Percentiles rank a stretch among this genome's conserved stretches.
These are phyloP conservation scores for Erpobdella octoculata DNA, from an alignment of 2,888 invertebrate species.

Conservation along the genomic window DNA sequence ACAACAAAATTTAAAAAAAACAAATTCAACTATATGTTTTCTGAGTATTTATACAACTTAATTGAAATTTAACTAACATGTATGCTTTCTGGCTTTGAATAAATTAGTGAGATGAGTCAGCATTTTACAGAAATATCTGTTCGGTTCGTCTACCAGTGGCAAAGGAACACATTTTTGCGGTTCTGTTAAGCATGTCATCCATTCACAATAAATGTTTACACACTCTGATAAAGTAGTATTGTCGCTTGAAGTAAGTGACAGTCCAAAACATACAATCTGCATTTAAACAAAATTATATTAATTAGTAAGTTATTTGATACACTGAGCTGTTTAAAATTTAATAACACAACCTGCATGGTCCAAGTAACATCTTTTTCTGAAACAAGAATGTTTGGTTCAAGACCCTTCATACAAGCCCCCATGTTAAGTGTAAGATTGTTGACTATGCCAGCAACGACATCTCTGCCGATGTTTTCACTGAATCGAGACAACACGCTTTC, in stretches of 20 bases:
- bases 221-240: slow-evolving; percentile 91
- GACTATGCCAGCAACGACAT: slow-evolving; percentile 73
- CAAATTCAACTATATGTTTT: background rate
- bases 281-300: too few relatives aligned
- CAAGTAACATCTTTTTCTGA: slow-evolving; percentile 67
- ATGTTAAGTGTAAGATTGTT: slow-evolving; percentile 67
- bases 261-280: slow-evolving; percentile 82
- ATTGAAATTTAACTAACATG: slow-evolving; percentile 60
- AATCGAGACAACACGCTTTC: slow-evolving; percentile 65
- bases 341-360: slow-evolving; percentile 63
- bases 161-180: slow-evolving; percentile 63
- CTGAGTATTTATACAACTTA: too few relatives aligned
- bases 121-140: slow-evolving; percentile 79
- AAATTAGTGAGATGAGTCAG: slow-evolving; percentile 85
- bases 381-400: slow-evolving; percentile 70
- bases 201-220: slow-evolving; percentile 91
- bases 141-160: slow-evolving; percentile 79
- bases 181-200: slow-evolving; percentile 70
- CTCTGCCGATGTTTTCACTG: slow-evolving; percentile 64
- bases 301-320: too few relatives aligned
- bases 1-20: background rate
- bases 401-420: slow-evolving; percentile 60
- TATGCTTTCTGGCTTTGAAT: slow-evolving; percentile 83
- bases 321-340: background rate
- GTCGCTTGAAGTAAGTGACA: slow-evolving; percentile 77